Percentiles rank a stretch among this genome's conserved stretches.
Evolutionary conservation across 2,888 invertebrate species (phyloP).

Genomic region (Hofmannophila pseudospretella): DNA sequence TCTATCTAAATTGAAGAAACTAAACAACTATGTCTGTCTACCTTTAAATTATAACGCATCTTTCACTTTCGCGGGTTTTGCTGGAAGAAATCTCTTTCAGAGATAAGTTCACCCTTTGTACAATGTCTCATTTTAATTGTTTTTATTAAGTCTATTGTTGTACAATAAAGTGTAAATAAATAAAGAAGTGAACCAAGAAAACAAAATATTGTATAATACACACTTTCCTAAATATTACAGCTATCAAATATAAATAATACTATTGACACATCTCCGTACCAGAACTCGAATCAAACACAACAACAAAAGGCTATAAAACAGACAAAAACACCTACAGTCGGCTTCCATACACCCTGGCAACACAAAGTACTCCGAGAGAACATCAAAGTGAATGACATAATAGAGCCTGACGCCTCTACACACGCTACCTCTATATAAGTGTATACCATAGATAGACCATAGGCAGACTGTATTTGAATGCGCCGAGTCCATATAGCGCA

Average conservation of each 20-base stretch:
- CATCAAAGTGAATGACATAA: constrained; percentile 67
- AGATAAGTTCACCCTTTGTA: too few species aligned
- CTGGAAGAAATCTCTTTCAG: too few species aligned
- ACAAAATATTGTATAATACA: too few species aligned
- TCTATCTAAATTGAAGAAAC: too few species aligned
- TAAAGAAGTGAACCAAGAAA: too few species aligned
- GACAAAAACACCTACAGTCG: constrained; percentile 23
- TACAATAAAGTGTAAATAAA: too few species aligned
- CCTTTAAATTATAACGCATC: too few species aligned
- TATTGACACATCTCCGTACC: not conserved
- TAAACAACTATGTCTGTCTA: too few species aligned
- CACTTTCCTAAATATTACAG: too few species aligned
- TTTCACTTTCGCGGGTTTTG: too few species aligned
- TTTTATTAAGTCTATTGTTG: too few species aligned
- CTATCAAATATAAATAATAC: not conserved
- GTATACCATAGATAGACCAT: constrained; percentile 1
- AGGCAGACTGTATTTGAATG: constrained; percentile 15
- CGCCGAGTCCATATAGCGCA: constrained; percentile 18
- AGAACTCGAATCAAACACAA: not conserved
- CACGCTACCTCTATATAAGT: not conserved
- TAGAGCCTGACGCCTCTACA: not conserved
- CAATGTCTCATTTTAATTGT: too few species aligned
- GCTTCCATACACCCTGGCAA: constrained; percentile 22
- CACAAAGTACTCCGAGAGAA: constrained; percentile 30
- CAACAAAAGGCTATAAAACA: constrained; percentile 21